Evolutionary conservation across 2,113 vertebrate genomes (phyloP).

Genomic region (Callocephalon fimbriatum): DNA sequence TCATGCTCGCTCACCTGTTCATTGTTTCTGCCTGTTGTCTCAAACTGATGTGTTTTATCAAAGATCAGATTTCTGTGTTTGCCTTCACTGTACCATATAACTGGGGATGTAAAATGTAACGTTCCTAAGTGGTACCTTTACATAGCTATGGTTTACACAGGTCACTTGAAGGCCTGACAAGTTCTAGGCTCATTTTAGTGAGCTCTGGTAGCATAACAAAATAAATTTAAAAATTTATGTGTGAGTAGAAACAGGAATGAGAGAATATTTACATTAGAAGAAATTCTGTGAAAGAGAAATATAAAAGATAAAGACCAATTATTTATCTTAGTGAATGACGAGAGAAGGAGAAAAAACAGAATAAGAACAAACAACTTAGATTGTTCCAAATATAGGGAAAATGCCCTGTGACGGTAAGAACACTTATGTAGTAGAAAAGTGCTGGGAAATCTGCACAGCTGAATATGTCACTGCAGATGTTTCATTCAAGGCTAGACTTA

Average conservation of each 20-base stretch:
- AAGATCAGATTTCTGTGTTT: neutral
- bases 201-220: neutral
- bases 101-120: neutral
- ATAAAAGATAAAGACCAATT: neutral
- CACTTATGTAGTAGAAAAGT: neutral
- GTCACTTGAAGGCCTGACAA: neutral
- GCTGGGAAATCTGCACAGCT: conserved; percentile 1
- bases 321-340: neutral
- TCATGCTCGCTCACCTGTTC: neutral
- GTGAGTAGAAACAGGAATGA: neutral
- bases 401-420: neutral
- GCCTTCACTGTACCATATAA: neutral
- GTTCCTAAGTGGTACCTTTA: neutral
- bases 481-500: conserved; percentile 38
- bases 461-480: neutral
- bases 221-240: neutral
- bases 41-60: neutral
- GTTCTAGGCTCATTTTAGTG: neutral
- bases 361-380: neutral
- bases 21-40: neutral
- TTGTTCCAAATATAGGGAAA: neutral
- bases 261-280: neutral
- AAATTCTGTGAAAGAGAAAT: neutral
- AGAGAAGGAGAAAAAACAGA: neutral
- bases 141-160: neutral